Conservation (phyloP, 1,140 invertebrate genomes). For the Ptiloglossa arizonensis region DNA sequence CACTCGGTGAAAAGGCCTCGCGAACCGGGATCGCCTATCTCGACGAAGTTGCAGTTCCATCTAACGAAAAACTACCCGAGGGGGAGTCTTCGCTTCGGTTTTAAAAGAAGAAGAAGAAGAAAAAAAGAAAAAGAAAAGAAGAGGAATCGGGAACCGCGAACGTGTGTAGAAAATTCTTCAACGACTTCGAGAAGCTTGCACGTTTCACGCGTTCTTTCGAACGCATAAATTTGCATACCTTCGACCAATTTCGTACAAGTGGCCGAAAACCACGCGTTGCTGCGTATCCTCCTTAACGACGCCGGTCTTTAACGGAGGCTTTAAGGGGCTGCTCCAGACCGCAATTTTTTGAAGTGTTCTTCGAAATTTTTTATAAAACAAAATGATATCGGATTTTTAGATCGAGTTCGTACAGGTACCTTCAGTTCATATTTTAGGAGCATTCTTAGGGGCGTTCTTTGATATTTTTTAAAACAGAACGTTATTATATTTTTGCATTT, state of each 20-base stretch:
- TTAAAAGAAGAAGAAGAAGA: background rate
- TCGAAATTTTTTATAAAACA: no score
- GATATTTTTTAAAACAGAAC: no score
- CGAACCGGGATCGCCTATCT: conserved; percentile 34
- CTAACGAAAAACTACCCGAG: background rate
- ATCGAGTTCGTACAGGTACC: no score
- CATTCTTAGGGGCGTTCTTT: no score
- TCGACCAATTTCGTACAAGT: conserved; percentile 9
- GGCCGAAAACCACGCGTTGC: background rate
- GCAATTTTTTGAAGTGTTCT: no score
- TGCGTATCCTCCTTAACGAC: background rate
- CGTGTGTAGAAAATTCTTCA: background rate
- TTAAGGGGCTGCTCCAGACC: no score
- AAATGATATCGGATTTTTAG: no score
- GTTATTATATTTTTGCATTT: no score
- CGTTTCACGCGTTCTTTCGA: conserved; percentile 6
- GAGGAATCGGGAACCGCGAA: no score
- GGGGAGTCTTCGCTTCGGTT: background rate
- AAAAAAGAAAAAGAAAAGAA: background rate
- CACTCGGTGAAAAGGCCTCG: background rate
- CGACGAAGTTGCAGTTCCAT: conserved; percentile 15
- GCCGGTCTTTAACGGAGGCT: background rate
- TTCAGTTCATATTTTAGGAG: no score
- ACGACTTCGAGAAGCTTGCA: background rate
- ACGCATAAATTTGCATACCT: conserved; percentile 29